Percentiles rank a stretch among this genome's conserved stretches.
phyloP scores from a whole-genome alignment of 2,888 invertebrate species.

The Cylindroiulus punctatus region DNA sequence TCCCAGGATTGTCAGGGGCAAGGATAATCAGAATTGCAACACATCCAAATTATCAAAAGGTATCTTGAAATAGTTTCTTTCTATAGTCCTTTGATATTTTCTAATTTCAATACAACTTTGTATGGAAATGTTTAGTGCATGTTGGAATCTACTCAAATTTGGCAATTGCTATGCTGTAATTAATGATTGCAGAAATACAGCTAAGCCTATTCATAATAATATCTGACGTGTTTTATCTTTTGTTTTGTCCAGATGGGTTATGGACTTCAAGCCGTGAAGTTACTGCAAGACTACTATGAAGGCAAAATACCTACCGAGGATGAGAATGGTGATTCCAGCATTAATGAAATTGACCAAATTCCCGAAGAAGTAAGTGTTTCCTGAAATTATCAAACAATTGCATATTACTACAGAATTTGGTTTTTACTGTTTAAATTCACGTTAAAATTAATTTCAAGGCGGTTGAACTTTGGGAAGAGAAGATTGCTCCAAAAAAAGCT shows the following conservation, averaged over 20 bases:
- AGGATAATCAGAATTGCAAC: slow-evolving; percentile 96
- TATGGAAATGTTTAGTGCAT: too few relatives aligned
- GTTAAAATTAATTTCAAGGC: slow-evolving; percentile 60
- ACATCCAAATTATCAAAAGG: slow-evolving; percentile 95
- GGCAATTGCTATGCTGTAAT: too few relatives aligned
- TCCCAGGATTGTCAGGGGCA: slow-evolving; percentile 88
- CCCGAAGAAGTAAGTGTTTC: slow-evolving; percentile 66
- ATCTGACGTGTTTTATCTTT: background rate
- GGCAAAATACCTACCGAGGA: slow-evolving; percentile 79
- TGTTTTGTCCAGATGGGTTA: slow-evolving; percentile 88
- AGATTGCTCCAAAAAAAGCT: slow-evolving; percentile 78
- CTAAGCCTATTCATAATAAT: too few relatives aligned
- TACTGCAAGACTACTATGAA: slow-evolving; percentile 89
- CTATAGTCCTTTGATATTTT: slow-evolving; percentile 50
- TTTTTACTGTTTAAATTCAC: background rate
- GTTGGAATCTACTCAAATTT: too few relatives aligned
- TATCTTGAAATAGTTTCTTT: slow-evolving; percentile 62
- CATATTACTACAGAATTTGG: background rate
- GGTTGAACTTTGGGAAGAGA: slow-evolving; percentile 76
- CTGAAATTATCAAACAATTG: background rate
- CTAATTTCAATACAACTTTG: too few relatives aligned
- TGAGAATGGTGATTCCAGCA: slow-evolving; percentile 67
- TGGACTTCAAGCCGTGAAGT: slow-evolving; percentile 84
- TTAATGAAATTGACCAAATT: slow-evolving; percentile 69
- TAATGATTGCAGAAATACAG: too few relatives aligned